Evolutionary conservation across 2,888 invertebrate genomes (phyloP).

Genomic region (Acanthosepion pharaonis): DNA sequence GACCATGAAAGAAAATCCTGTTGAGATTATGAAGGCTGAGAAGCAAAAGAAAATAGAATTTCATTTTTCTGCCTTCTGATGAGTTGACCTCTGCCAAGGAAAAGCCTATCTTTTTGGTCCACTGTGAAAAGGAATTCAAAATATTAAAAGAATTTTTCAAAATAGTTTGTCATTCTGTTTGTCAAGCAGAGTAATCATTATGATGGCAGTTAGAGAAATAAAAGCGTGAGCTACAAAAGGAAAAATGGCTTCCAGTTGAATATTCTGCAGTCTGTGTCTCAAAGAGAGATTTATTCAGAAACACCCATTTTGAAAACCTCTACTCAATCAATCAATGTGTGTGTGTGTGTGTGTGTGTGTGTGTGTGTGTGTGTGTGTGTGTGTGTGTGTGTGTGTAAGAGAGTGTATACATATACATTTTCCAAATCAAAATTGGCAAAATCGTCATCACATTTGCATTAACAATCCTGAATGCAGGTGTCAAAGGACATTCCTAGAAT

Average conservation of each 20-base stretch:
- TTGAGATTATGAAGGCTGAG: not conserved
- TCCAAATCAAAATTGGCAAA: not conserved
- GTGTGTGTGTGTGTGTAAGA: too few species aligned
- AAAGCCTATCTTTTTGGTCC: not conserved
- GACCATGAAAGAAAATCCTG: conserved; percentile 33
- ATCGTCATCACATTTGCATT: not conserved
- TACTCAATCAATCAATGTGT: too few species aligned
- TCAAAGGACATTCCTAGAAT: not conserved
- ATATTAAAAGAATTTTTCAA: not conserved
- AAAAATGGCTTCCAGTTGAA: not conserved
- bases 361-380: too few species aligned
- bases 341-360: too few species aligned
- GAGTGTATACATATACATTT: not conserved
- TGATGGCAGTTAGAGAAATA: not conserved
- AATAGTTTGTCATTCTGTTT: not conserved
- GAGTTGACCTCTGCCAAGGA: not conserved
- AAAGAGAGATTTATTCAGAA: not conserved
- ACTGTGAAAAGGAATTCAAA: not conserved
- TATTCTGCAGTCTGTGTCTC: not conserved
- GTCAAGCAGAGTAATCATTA: not conserved
- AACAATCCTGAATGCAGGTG: not conserved
- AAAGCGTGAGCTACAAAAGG: too few species aligned
- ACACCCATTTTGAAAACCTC: conserved; percentile 1
- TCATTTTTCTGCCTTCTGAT: not conserved
- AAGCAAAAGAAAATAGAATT: not conserved